Evolutionary conservation across 2,797 vertebrate species (phyloP), one percentile per base, ranked within the genome.

Genomic region (Muraenolepis orangiensis): DNA sequence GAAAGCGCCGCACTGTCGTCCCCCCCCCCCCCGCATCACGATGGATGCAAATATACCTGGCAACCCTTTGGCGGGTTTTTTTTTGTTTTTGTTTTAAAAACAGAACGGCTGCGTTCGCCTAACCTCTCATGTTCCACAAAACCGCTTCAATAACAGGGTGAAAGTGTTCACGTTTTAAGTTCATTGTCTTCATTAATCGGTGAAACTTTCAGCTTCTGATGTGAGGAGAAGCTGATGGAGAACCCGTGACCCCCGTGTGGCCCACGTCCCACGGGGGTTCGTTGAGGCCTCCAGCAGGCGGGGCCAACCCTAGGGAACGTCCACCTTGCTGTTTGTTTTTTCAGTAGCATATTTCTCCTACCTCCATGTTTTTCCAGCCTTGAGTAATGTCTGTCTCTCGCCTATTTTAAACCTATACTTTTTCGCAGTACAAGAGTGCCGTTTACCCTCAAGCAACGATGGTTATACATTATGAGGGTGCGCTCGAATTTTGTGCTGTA

Each of bases 321-420:
- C 87, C 75, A 73, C 75, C 88, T 88, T 86, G 86, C 88, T 86
- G 85, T 91, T 89, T 86, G 85, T 91, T 89, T 91, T 89, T 87
- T 89, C 84, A 84, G 89, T 93, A 94, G 92, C 93, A 94, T n/a
- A n/a, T 94, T 91, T 91, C 90, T 94, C 92, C 93, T 94, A 94
- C 93, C 93, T 94, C 93, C 90, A 91, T 91, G 88, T 92, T 90
- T n/a, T 94, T 91, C 87, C 91, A 91, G 91, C 89, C 87, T 90
- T 90, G 87, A 91, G 85, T 91, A 89, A 92, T 79, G 88, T 91
- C 85, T 77, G 86, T 90, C 81, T 87, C 83, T 84, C 90, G 87
- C 87, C 84, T 89, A 82, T 90, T 89, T 83, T 72, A 86, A 84
- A 86, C 84, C 84, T 78, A 83, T 16, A 80, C 82, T 83, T 79